Conservation (phyloP, 1,140 invertebrate genomes). For the Nymphalis io region DNA sequence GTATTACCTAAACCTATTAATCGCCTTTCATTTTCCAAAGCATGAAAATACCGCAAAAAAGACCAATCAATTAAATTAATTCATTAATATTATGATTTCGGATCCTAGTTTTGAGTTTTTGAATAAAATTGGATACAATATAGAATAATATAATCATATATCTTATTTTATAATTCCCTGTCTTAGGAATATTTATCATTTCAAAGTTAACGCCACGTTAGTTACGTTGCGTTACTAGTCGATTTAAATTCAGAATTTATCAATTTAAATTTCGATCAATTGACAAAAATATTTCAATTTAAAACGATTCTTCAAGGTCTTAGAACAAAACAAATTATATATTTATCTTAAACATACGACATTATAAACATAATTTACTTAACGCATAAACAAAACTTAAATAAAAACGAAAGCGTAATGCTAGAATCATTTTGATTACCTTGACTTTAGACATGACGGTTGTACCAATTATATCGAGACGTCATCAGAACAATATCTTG, state of each 20-base stretch:
- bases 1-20: too few relatives aligned
- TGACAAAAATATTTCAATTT: slow-evolving; percentile 4
- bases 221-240: neutral
- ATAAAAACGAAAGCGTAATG: slow-evolving; percentile 34
- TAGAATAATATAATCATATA: too few relatives aligned
- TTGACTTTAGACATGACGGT: slow-evolving; percentile 68
- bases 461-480: slow-evolving; percentile 49
- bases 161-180: too few relatives aligned
- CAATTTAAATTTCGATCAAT: slow-evolving; percentile 3
- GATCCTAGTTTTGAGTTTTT: too few relatives aligned
- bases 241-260: neutral
- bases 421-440: slow-evolving; percentile 49
- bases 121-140: too few relatives aligned
- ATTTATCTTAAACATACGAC: neutral
- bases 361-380: too few relatives aligned
- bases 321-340: neutral
- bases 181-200: too few relatives aligned
- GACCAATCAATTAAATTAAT: too few relatives aligned
- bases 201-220: too few relatives aligned
- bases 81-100: too few relatives aligned
- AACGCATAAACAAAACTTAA: slow-evolving; percentile 15
- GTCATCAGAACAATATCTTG: slow-evolving; percentile 38
- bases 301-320: neutral
- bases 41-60: too few relatives aligned
- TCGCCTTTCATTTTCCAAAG: too few relatives aligned